Conservation (phyloP, 2,888 invertebrate genomes). For the Micoletzkya japonica region DNA sequence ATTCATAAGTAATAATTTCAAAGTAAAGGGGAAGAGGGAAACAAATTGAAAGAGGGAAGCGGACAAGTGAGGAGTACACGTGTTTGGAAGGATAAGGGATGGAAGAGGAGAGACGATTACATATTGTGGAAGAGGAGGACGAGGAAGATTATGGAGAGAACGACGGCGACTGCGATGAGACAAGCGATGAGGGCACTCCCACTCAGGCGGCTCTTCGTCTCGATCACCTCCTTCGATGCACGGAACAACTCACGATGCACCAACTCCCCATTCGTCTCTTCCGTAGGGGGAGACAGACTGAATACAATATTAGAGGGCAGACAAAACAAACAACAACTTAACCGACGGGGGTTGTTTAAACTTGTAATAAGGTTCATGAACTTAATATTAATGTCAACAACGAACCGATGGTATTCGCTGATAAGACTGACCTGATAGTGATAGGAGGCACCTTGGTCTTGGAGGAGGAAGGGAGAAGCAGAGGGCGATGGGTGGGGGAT, state of each 20-base stretch:
- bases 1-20: too few species aligned
- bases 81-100: not conserved
- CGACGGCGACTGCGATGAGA: conserved; percentile 12
- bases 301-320: not conserved
- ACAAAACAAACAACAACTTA: too few species aligned
- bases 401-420: not conserved
- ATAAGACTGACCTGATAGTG: conserved; percentile 13
- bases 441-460: conserved; percentile 15
- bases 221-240: conserved; percentile 15
- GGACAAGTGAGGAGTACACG: too few species aligned
- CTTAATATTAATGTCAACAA: not conserved
- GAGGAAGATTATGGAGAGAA: conserved; percentile 14
- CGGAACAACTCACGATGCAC: conserved; percentile 14
- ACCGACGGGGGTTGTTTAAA: too few species aligned
- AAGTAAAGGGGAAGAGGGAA: too few species aligned
- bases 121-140: conserved; percentile 17
- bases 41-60: not conserved
- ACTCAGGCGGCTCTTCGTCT: too few species aligned
- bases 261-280: conserved; percentile 24
- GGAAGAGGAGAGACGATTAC: not conserved
- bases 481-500: conserved; percentile 19
- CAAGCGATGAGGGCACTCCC: conserved; percentile 17
- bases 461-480: conserved; percentile 8
- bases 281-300: conserved; percentile 23
- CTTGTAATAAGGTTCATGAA: not conserved